A percentile compares a stretch with the other conserved stretches of the same genome.
These are phyloP conservation scores for Gymnoscelis rufifasciata DNA, from an alignment of 2,888 invertebrate genomes.

Conservation along the genomic window DNA sequence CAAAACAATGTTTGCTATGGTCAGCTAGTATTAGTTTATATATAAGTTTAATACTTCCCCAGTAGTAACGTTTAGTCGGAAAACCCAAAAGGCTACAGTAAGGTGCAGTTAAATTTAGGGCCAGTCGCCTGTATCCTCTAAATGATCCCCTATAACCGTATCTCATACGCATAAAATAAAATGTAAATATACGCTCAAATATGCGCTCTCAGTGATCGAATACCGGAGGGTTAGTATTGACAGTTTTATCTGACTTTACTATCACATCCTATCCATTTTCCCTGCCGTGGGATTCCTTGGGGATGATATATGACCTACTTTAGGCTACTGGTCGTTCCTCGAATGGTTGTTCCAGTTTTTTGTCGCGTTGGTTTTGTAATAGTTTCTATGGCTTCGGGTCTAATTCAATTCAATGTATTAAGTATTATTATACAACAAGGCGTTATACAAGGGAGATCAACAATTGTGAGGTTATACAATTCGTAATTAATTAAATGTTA, in stretches of 20 bases:
- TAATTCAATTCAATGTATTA: too few relatives aligned
- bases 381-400: neutral
- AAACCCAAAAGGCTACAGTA: too few relatives aligned
- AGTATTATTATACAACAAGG: too few relatives aligned
- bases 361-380: slow-evolving; percentile 11
- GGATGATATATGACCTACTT: slow-evolving; percentile 26
- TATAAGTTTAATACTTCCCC: too few relatives aligned
- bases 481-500: too few relatives aligned
- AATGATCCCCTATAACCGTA: neutral
- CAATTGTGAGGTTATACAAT: too few relatives aligned
- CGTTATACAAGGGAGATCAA: too few relatives aligned
- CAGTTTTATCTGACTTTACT: slow-evolving; percentile 44
- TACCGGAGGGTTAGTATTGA: slow-evolving; percentile 40
- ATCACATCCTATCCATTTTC: slow-evolving; percentile 39
- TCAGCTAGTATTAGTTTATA: too few relatives aligned
- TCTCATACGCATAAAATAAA: neutral
- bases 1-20: too few relatives aligned
- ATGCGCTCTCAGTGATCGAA: slow-evolving; percentile 32
- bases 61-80: too few relatives aligned
- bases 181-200: neutral
- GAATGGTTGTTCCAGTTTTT: slow-evolving; percentile 25
- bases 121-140: too few relatives aligned
- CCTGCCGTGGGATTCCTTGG: slow-evolving; percentile 34
- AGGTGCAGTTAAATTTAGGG: too few relatives aligned
- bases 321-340: slow-evolving; percentile 25